Base-by-base conservation (phyloP, 2,797 vertebrate species). In the Amblyopsis hoosieri region DNA sequence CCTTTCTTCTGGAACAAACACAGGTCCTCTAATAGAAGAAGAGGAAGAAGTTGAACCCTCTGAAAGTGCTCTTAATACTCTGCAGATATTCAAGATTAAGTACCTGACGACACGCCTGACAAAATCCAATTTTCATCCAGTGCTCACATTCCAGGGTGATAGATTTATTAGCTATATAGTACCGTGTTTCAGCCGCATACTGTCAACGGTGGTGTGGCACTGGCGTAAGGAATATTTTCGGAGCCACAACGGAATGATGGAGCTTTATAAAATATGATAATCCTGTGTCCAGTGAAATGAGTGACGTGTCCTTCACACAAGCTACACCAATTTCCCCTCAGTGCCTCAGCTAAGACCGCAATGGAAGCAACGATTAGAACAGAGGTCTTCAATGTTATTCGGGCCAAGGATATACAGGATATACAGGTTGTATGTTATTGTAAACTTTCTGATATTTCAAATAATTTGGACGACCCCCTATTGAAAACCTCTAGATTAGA, bases 11-110 rank as follows among this genome's bases (percentile, higher is more conserved):
- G 74, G 71, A 72, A 76, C 63, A 19, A 76, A 78, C 78, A 74
- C 64, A 78, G 74, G 60, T 78, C 79, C 74, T 75, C 56, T 71
- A 67, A 66, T 48, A 58, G 67, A 83, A 71, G 64, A 47, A 71
- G 7, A 69, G 57, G 66, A 61, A 71, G 67, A 66, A 75, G 69
- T 63, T 67, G 63, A 61, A 67, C 73, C 69, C 62, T 64, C 66
- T 76, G 78, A 86, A 80, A 75, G 82, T 84, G 62, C 79, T 82
- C 82, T 89, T 90, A 88, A 91, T 88, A 89, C 79, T 78, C 60
- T 49, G 79, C 82, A 91, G 84, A 91, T 92, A 92, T 92, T 90
- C 80, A 71, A 89, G 91, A 94, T 91, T 86, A 91, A 92, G 87
- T 80, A 85, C 88, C 88, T 81, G 72, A 81, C 76, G 85, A 85